Evolutionary conservation across 2,113 vertebrate species (phyloP).

Genomic region (Cairina moschata): DNA sequence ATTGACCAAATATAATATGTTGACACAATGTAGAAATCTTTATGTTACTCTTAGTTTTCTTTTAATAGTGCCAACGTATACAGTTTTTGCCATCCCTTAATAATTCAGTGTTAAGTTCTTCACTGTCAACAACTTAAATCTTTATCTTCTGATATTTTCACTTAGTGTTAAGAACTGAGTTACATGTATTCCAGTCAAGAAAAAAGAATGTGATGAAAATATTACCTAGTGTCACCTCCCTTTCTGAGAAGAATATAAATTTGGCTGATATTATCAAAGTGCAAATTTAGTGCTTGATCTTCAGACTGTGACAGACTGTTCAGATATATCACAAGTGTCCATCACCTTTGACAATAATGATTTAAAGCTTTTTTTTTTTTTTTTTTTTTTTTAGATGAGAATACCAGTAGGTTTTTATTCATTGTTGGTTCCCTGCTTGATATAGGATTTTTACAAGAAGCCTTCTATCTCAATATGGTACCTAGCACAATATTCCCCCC

Average conservation of each 20-base stretch:
- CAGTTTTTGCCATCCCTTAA: background rate
- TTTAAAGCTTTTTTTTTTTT: background rate
- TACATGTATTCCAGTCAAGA: background rate
- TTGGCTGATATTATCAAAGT: background rate
- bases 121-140: background rate
- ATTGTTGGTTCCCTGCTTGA: background rate
- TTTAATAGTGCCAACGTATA: background rate
- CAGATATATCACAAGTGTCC: background rate
- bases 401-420: background rate
- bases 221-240: background rate
- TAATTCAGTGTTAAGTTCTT: background rate
- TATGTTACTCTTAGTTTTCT: background rate
- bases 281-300: background rate
- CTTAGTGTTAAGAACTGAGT: background rate
- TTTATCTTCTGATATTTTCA: background rate
- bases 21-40: background rate
- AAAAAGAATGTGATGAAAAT: background rate
- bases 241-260: background rate
- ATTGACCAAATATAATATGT: background rate
- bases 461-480: background rate
- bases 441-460: background rate
- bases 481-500: background rate
- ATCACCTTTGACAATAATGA: background rate
- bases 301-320: background rate
- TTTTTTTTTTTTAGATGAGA: background rate